These are phyloP conservation scores for Xenopus laevis DNA, from an alignment of 2,113 vertebrate species.

Conservation along the genomic window DNA sequence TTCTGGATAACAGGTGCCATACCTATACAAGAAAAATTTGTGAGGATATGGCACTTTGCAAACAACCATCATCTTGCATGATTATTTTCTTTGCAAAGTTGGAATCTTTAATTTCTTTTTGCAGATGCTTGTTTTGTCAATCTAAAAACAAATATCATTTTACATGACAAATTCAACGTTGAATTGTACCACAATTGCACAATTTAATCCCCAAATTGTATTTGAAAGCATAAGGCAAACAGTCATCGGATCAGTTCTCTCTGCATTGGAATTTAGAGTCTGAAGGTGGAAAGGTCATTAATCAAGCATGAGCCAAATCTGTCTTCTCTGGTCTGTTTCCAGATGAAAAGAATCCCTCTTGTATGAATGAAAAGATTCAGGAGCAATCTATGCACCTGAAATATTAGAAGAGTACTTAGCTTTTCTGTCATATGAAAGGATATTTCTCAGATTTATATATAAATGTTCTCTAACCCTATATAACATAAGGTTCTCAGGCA, in stretches of 20 bases:
- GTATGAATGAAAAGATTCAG: constrained; percentile 51
- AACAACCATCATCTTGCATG: background rate
- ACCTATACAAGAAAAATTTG: no score
- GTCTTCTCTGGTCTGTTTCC: constrained; percentile 47
- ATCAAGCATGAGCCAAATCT: constrained; percentile 24
- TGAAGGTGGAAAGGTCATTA: constrained; percentile 39
- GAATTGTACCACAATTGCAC: no score
- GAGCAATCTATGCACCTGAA: constrained; percentile 46
- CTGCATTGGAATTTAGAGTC: constrained; percentile 22
- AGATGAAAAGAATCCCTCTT: constrained; percentile 37
- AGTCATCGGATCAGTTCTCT: background rate
- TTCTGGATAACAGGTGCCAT: no score
- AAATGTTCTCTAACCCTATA: background rate
- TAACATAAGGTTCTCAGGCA: no score
- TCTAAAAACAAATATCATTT: no score
- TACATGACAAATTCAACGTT: no score
- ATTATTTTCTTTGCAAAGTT: no score
- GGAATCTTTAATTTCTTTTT: no score
- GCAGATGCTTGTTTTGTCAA: no score
- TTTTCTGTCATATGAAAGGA: background rate
- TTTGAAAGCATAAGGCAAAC: background rate
- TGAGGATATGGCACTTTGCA: no score
- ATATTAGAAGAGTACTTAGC: constrained; percentile 8
- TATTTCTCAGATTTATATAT: background rate
- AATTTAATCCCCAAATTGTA: background rate